Conservation (phyloP, 2,113 vertebrate species). For the Rhinichthys klamathensis region DNA sequence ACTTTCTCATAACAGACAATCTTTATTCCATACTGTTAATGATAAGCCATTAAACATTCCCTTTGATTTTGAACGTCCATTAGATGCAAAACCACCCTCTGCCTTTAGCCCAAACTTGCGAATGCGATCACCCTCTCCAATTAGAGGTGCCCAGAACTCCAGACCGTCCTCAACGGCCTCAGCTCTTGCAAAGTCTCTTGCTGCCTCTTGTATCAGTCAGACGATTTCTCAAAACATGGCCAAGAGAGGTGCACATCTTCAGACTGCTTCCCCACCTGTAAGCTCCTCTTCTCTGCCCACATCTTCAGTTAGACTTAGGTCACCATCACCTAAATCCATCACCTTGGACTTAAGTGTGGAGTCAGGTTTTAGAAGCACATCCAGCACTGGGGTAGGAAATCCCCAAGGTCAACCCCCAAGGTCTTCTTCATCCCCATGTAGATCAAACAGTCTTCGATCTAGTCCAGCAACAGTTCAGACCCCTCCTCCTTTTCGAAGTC, state of each 20-base stretch:
- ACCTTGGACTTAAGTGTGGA: conserved; percentile 9
- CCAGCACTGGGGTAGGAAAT: conserved; percentile 38
- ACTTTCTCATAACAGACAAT: neutral
- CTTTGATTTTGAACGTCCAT: no score
- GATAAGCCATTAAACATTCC: conserved; percentile 23
- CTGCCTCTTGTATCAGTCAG: conserved; percentile 85
- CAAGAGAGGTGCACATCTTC: conserved; percentile 62
- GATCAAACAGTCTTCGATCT: conserved; percentile 47
- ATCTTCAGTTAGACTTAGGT: conserved; percentile 49
- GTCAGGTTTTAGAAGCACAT: neutral
- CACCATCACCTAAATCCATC: conserved; percentile 65
- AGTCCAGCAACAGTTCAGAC: conserved; percentile 55
- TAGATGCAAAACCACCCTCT: conserved; percentile 36
- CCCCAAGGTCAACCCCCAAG: conserved; percentile 45
- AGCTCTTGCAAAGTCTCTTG: conserved; percentile 77
- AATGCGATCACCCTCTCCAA: conserved; percentile 55
- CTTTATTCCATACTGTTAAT: conserved; percentile 3
- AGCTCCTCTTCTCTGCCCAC: conserved; percentile 18
- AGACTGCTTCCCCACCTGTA: conserved; percentile 11
- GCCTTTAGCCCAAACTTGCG: conserved; percentile 49
- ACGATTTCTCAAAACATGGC: conserved; percentile 84
- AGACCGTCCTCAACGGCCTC: conserved; percentile 65
- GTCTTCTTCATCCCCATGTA: conserved; percentile 48
- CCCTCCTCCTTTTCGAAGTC: conserved; percentile 46
- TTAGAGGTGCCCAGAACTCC: conserved; percentile 49